phyloP scores from a whole-genome alignment of 2,888 invertebrate genomes.

The Sphaeridia pumilis region DNA sequence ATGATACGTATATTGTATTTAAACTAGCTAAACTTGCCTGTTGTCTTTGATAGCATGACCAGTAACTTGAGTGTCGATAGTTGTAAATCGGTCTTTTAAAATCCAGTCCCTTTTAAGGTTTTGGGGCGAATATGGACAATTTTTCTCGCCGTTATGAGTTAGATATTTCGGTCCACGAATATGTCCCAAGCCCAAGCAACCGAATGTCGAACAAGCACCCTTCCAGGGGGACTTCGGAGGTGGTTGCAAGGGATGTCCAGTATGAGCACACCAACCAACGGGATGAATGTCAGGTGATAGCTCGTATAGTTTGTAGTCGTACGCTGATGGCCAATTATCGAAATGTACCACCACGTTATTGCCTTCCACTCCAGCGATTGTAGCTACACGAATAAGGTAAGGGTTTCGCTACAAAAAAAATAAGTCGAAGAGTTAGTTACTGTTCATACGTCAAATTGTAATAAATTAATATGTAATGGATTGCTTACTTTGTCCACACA shows the following conservation, averaged over 20 bases:
- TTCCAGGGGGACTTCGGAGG: slow-evolving; percentile 17
- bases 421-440: not conserved
- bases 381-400: slow-evolving; percentile 71
- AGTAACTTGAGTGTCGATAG: no score
- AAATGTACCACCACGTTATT: slow-evolving; percentile 63
- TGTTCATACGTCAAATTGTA: not conserved
- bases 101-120: slow-evolving; percentile 45
- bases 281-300: slow-evolving; percentile 84
- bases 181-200: slow-evolving; percentile 80
- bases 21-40: slow-evolving; percentile 14
- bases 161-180: slow-evolving; percentile 62
- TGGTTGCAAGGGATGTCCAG: slow-evolving; percentile 20
- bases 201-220: slow-evolving; percentile 18
- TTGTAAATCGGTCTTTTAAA: slow-evolving; percentile 43
- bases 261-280: slow-evolving; percentile 64
- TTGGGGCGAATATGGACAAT: slow-evolving; percentile 61
- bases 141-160: slow-evolving; percentile 56
- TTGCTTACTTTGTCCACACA: slow-evolving; percentile 57
- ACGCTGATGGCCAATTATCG: slow-evolving; percentile 76
- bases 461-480: not conserved
- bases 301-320: slow-evolving; percentile 81
- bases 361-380: slow-evolving; percentile 61
- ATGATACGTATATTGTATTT: no score
- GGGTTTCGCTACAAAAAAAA: slow-evolving; percentile 44
- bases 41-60: slow-evolving; percentile 9